Base-by-base conservation (phyloP, 2,113 vertebrate species). In the Chaetura pelagica region DNA sequence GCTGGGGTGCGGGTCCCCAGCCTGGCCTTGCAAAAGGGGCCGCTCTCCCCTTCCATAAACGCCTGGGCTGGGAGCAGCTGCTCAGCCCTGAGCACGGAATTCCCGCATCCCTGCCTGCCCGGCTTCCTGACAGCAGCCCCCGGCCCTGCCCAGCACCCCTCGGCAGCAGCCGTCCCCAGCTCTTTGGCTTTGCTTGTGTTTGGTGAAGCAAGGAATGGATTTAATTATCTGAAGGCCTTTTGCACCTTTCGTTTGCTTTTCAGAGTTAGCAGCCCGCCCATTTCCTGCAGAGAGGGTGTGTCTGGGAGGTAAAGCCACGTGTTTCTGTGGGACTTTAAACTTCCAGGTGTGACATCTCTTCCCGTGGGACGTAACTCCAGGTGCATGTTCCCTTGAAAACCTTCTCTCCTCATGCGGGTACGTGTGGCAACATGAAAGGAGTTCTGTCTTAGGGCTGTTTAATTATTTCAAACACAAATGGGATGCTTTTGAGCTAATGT, bases 311-410 rank as follows among this genome's bases (percentile, higher is more conserved):
- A 92, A 76, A 80, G 72, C 79, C 38, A 40, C 19, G 3, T 92
- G 82, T 77, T 48, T 66, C 63, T 91, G 11, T 75, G 84, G 81
- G 91, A 96, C 96, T 97, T 96, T 77, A 93, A 77, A 83, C 95
- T 94, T 82, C 46, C 64, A 78, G 42, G 20, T 68, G 12, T 63
- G 73, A 51, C 34, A 3, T 66, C 73, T 84, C 42, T 76, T 59
- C 20, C 12, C 35, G 26, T 40, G 69, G 51, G 32, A 34, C 0
- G 0, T 74, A 61, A 59, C n/a, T 42, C 15, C 6, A 26, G 66
- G 35, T 62, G 66, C 40, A 40, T 3, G 2, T n/a, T 74, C 23
- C 27, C 30, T 77, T 67, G 69, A 44, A 91, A 57, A 42, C 19
- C 11, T 21, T 24, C 52, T 15, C 52, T 72, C 40, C 61, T 74